These are phyloP conservation scores for Tromatobia lineatoria DNA, from an alignment of 2,888 invertebrate genomes.

Conservation along the genomic window DNA sequence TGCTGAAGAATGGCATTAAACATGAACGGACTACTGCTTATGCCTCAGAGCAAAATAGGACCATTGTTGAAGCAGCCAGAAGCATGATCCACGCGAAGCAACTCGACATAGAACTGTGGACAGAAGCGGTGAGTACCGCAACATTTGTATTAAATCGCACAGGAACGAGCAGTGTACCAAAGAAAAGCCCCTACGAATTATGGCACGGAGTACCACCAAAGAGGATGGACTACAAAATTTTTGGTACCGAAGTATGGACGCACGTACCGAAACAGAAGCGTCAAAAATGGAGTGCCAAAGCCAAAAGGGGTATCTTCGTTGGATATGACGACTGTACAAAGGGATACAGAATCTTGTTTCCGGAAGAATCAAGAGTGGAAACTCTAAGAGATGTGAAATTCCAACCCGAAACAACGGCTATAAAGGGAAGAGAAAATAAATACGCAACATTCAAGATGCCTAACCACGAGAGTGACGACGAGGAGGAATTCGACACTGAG, in stretches of 20 bases:
- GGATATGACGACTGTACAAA: not conserved
- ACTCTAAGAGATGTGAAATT: not conserved
- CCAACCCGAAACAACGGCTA: not conserved
- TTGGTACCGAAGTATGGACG: not conserved
- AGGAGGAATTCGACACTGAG: not conserved
- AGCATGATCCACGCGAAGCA: too few relatives aligned
- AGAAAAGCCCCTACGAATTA: not conserved
- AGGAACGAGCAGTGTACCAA: too few relatives aligned
- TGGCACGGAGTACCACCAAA: not conserved
- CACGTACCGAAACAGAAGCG: not conserved
- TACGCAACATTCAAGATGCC: not conserved
- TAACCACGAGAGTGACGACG: not conserved
- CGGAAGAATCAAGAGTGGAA: not conserved
- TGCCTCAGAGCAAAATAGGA: too few relatives aligned
- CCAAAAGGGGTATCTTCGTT: not conserved
- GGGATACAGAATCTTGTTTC: not conserved
- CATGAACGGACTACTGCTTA: too few relatives aligned
- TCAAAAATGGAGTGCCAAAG: not conserved
- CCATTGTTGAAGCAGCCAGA: too few relatives aligned
- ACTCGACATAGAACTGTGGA: too few relatives aligned
- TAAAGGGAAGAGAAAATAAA: not conserved
- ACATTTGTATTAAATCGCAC: too few relatives aligned
- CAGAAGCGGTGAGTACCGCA: not conserved
- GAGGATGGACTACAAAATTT: not conserved
- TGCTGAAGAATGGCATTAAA: too few relatives aligned